Conservation (phyloP, 1,140 invertebrate species). For the Drosophila prosaltans region DNA sequence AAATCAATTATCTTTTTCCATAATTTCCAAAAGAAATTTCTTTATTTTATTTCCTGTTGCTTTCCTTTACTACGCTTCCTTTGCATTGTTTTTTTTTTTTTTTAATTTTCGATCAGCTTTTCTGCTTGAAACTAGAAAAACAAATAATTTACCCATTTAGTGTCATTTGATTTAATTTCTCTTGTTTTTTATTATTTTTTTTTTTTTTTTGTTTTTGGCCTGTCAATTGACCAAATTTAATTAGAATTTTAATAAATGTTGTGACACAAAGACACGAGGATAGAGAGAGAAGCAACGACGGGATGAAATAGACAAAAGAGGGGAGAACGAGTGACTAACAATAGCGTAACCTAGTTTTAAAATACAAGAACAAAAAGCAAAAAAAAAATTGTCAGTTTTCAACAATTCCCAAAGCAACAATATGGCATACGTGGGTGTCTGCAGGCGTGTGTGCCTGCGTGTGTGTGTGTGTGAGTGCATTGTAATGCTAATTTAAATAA, state of each 20-base stretch:
- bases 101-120: too few species aligned
- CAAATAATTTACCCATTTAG: neutral
- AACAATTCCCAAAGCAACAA: conserved; percentile 56
- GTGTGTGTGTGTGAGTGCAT: conserved; percentile 50
- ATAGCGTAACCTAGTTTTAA: conserved; percentile 49
- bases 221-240: conserved; percentile 61
- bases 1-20: too few species aligned
- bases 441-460: conserved; percentile 4
- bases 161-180: conserved; percentile 19
- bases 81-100: too few species aligned
- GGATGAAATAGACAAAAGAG: neutral
- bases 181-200: neutral
- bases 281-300: neutral
- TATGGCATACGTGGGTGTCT: conserved; percentile 52
- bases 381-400: conserved; percentile 20
- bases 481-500: conserved; percentile 81
- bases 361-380: conserved; percentile 4
- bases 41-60: too few species aligned
- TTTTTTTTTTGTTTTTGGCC: neutral
- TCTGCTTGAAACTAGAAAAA: too few species aligned
- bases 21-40: too few species aligned
- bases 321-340: conserved; percentile 1
- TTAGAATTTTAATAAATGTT: conserved; percentile 69
- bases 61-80: too few species aligned
- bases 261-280: conserved; percentile 22